A percentile compares a stretch with the other conserved stretches of the same genome.
Evolutionary conservation across 2,888 invertebrate species (phyloP).

Genomic region (Trimorus sp.): DNA sequence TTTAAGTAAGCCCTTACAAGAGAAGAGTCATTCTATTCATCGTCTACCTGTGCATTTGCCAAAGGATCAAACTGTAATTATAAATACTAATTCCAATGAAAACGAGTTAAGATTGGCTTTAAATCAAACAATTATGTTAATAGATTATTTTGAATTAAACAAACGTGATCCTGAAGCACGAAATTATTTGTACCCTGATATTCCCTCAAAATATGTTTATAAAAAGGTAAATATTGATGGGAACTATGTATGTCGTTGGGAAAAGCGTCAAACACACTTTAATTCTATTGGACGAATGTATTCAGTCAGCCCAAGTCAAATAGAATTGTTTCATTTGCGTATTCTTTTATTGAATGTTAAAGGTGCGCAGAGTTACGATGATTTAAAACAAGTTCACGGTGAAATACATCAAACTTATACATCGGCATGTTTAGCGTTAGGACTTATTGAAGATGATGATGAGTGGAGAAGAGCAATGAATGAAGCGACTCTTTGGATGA

Average conservation of each 20-base stretch:
- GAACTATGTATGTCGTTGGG: background rate
- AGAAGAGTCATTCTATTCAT: background rate
- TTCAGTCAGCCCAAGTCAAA: slow-evolving; percentile 19
- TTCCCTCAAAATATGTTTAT: slow-evolving; percentile 4
- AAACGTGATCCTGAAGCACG: slow-evolving; percentile 2
- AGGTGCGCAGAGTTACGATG: slow-evolving; percentile 1
- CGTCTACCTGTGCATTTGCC: slow-evolving; percentile 5
- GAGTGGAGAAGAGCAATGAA: slow-evolving; percentile 8
- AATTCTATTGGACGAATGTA: slow-evolving; percentile 21
- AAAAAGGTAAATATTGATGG: slow-evolving; percentile 6
- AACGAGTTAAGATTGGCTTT: background rate
- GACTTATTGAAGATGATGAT: slow-evolving; percentile 23
- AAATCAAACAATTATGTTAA: background rate
- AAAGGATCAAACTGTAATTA: slow-evolving; percentile 2
- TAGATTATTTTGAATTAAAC: slow-evolving; percentile 16
- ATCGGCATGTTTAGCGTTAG: slow-evolving; percentile 40
- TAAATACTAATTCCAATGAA: background rate
- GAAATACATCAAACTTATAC: background rate
- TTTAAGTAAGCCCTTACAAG: slow-evolving; percentile 1
- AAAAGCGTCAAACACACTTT: background rate
- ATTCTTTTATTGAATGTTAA: slow-evolving; percentile 9
- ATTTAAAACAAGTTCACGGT: slow-evolving; percentile 8
- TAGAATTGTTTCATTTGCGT: slow-evolving; percentile 16
- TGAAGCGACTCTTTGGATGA: slow-evolving; percentile 12
- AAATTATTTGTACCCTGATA: slow-evolving; percentile 17